Conservation (phyloP, 2,888 invertebrate species). For the Apotomis turbidana region DNA sequence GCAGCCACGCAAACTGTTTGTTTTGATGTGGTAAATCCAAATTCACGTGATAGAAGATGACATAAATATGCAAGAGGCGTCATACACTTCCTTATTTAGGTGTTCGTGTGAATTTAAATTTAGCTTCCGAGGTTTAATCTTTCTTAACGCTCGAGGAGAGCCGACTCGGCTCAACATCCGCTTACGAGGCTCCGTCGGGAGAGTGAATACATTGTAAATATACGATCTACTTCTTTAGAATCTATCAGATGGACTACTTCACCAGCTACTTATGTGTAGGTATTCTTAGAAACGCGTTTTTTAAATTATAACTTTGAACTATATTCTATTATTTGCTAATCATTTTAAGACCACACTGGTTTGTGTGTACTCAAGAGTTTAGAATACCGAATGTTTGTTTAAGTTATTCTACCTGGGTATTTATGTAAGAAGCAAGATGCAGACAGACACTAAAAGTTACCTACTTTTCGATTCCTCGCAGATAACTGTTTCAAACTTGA, state of each 20-base stretch:
- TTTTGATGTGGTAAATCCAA: constrained; percentile 9
- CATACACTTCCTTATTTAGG: constrained; percentile 38
- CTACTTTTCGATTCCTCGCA: too few species aligned
- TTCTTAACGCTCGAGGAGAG: constrained; percentile 36
- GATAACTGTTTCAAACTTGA: constrained; percentile 13
- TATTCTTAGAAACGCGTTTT: too few species aligned
- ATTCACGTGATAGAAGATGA: constrained; percentile 20
- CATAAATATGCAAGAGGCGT: constrained; percentile 40
- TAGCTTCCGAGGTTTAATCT: constrained; percentile 36
- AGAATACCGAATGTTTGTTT: too few species aligned
- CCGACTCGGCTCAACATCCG: constrained; percentile 26
- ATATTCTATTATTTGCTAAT: too few species aligned
- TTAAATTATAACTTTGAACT: too few species aligned
- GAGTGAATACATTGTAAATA: constrained; percentile 5
- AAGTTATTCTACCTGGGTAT: too few species aligned
- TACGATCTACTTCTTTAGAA: not conserved
- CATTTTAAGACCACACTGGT: too few species aligned
- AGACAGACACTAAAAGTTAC: too few species aligned
- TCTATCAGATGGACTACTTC: constrained; percentile 4
- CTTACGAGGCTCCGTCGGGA: constrained; percentile 7
- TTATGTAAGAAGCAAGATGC: too few species aligned
- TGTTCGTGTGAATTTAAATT: constrained; percentile 37
- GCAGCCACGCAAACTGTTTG: not conserved
- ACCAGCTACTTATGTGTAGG: too few species aligned
- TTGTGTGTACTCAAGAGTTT: too few species aligned